Conservation (phyloP, 2,888 invertebrate species). For the Altica lythri region DNA sequence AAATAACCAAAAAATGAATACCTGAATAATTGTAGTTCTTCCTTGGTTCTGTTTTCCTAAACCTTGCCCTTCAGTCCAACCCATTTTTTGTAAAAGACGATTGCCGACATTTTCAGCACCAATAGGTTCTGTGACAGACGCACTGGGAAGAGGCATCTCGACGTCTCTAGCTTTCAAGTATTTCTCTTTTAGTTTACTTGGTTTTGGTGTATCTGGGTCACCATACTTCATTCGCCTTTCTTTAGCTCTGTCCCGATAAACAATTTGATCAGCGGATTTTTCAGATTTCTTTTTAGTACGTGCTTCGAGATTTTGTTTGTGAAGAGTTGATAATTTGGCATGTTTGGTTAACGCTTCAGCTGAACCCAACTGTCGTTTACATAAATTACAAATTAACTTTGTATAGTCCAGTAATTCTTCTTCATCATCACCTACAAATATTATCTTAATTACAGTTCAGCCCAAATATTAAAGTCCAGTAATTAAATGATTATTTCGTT, state of each 20-base stretch:
- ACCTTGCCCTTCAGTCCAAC: constrained; percentile 97
- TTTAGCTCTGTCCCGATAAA: constrained; percentile 95
- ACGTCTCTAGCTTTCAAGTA: constrained; percentile 66
- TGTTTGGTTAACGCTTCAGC: constrained; percentile 89
- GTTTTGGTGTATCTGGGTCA: constrained; percentile 78
- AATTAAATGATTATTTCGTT: too few relatives aligned
- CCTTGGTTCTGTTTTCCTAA: constrained; percentile 93
- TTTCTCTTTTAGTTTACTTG: constrained; percentile 73
- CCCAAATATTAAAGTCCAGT: too few relatives aligned
- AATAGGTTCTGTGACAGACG: constrained; percentile 70
- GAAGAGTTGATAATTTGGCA: constrained; percentile 90
- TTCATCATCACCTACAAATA: constrained; percentile 61
- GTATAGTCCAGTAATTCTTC: constrained; percentile 84
- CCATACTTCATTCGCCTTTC: constrained; percentile 94
- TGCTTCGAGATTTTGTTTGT: constrained; percentile 81
- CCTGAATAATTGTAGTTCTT: constrained; percentile 89
- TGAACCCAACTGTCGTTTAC: constrained; percentile 92
- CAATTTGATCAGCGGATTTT: constrained; percentile 48
- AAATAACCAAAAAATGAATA: constrained; percentile 51
- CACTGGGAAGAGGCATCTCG: constrained; percentile 57
- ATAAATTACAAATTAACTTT: constrained; percentile 90
- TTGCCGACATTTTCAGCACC: constrained; percentile 92
- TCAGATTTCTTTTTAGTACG: constrained; percentile 47
- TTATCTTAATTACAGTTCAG: too few relatives aligned
- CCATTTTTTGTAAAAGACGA: constrained; percentile 96